Evolutionary conservation across 92 coral and sea anemone species (phyloP).

Genomic region (Zoanthus gigantus): DNA sequence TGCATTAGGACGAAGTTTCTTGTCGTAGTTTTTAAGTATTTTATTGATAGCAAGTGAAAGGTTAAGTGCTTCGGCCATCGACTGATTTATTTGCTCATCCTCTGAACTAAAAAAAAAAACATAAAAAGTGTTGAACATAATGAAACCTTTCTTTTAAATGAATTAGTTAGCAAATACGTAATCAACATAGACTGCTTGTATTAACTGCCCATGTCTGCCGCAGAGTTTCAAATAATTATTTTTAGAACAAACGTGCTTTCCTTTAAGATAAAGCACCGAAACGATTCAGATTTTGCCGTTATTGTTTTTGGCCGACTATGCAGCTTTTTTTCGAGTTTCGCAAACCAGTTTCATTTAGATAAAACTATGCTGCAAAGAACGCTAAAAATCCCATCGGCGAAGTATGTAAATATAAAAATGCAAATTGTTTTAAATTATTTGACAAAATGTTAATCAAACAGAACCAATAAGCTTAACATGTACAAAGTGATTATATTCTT

Average conservation of each 20-base stretch:
- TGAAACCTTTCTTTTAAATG: not conserved
- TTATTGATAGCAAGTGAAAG: constrained; percentile 70
- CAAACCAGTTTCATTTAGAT: not conserved
- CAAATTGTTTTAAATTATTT: not conserved
- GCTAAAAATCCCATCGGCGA: not conserved
- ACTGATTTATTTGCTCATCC: constrained; percentile 21
- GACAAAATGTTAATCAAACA: not conserved
- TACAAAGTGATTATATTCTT: too few relatives aligned
- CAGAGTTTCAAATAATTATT: not conserved
- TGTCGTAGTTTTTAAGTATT: constrained; percentile 82
- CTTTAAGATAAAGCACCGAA: not conserved
- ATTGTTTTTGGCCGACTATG: not conserved
- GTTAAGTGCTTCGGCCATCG: constrained; percentile 81
- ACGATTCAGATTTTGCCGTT: not conserved
- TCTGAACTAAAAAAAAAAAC: constrained; percentile 11
- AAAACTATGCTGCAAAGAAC: not conserved
- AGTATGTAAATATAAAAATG: not conserved
- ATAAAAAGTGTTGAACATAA: not conserved
- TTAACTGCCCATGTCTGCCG: not conserved
- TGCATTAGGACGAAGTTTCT: constrained; percentile 89
- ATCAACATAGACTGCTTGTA: not conserved
- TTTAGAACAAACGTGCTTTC: not conserved
- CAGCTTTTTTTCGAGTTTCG: not conserved
- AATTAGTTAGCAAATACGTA: not conserved
- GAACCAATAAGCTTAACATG: not conserved